phyloP scores from a whole-genome alignment of 2,113 vertebrate species.

The Sprattus sprattus region DNA sequence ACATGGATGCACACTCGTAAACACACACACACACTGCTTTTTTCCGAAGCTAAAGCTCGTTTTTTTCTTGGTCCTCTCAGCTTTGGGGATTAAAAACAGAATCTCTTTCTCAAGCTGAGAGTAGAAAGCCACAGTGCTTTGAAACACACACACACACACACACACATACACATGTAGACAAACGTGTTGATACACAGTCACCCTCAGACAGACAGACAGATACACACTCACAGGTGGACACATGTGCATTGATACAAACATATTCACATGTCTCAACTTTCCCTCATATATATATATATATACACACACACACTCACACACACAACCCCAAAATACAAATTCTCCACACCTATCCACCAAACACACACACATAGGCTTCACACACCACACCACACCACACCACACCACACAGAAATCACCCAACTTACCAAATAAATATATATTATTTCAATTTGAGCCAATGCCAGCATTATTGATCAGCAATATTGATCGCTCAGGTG shows the following conservation, averaged over 20 bases:
- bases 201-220: background rate
- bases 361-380: too few relatives aligned
- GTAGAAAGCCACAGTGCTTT: background rate
- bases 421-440: too few relatives aligned
- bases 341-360: background rate
- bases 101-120: slow-evolving; percentile 8
- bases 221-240: background rate
- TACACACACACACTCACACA: background rate
- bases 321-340: background rate
- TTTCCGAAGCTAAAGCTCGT: background rate
- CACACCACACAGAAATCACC: too few relatives aligned
- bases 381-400: too few relatives aligned
- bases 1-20: background rate
- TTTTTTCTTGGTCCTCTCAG: slow-evolving; percentile 6
- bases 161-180: background rate
- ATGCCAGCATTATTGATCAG: too few relatives aligned
- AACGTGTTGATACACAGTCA: background rate
- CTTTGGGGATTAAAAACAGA: slow-evolving; percentile 14
- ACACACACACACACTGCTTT: background rate
- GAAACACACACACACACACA: background rate
- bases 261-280: background rate
- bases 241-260: background rate
- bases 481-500: too few relatives aligned
- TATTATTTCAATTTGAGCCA: too few relatives aligned
- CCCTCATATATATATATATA: background rate